phyloP scores from a whole-genome alignment of 2,113 vertebrate species.

The Ginglymostoma cirratum region DNA sequence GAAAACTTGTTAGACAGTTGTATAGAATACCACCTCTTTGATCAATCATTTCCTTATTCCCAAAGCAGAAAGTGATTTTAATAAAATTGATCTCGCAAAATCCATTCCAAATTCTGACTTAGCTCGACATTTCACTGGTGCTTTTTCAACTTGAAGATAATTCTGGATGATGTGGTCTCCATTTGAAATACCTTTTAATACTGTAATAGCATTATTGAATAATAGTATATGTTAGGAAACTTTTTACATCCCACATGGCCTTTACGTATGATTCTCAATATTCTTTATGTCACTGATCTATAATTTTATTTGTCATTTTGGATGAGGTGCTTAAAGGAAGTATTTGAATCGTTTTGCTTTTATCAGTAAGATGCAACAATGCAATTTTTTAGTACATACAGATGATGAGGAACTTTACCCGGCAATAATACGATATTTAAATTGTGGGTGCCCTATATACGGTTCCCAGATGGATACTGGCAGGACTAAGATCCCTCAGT shows the following conservation, averaged over 20 bases:
- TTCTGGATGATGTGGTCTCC: not conserved
- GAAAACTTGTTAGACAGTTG: slow-evolving; percentile 3
- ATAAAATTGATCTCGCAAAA: not conserved
- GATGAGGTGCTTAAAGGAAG: not conserved
- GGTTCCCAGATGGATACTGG: not conserved
- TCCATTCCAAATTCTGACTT: not conserved
- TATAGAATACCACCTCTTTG: not conserved
- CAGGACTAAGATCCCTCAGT: not conserved
- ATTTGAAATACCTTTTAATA: not conserved
- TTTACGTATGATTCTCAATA: not conserved
- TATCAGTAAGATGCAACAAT: not conserved
- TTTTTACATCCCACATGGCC: not conserved
- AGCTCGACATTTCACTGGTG: not conserved
- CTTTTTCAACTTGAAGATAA: not conserved
- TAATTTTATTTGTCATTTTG: not conserved
- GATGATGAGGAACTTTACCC: not conserved
- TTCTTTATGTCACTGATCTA: not conserved
- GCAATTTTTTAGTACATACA: not conserved
- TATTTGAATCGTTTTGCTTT: not conserved
- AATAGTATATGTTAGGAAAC: not conserved
- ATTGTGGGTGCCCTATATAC: not conserved
- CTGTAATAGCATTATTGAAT: not conserved
- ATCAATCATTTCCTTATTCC: not conserved
- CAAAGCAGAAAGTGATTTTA: not conserved
- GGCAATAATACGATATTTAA: not conserved